Evolutionary conservation across 2,113 vertebrate genomes (phyloP), one percentile per base, ranked within the genome.

Genomic region (Strix aluco): DNA sequence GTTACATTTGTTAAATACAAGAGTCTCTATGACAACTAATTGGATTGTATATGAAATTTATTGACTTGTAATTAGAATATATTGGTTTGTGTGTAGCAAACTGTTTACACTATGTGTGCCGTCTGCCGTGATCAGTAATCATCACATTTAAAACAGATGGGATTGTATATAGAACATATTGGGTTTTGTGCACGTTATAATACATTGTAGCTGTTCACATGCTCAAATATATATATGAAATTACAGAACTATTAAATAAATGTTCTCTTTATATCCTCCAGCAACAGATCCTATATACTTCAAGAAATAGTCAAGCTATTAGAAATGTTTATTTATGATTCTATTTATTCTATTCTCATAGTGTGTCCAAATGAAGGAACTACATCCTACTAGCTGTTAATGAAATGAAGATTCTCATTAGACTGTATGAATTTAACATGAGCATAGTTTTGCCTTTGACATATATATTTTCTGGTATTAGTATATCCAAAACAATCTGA

Each of bases 1-100:
- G 66, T 79, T 93, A 67, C 58, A 29, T 84, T 84, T 81, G 55
- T 90, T 82, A 87, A 96, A 92, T 82, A 88, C 40, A 42, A 38
- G 75, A 17, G n/a, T 61, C 40, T 93, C 74, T 85, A 38, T 81
- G 80, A 86, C 79, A 92, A 74, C 90, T 94, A 95, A 97, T 90
- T 96, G 94, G 84, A 57, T 81, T 86, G 69, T 88, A 83, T 93
- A 88, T 89, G 93, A 91, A 91, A 94, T 91, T 55, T 95, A 97
- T 94, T 91, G 96, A 94, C 90, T 92, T n/a, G 84, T 38, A 73
- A 91, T 97, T 57, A 96, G 86, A 74, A 87, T 86, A 77, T 59
- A 78, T 90, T 44, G 58, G 81, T 94, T 85, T 92, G 65, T 74
- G 62, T 67, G 40, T 4, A 88, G 67, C 81, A 62, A 94, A 82